Evolutionary conservation across 2,113 vertebrate genomes (phyloP), one percentile per base, ranked within the genome.

Genomic region (Syngnathus scovelli): DNA sequence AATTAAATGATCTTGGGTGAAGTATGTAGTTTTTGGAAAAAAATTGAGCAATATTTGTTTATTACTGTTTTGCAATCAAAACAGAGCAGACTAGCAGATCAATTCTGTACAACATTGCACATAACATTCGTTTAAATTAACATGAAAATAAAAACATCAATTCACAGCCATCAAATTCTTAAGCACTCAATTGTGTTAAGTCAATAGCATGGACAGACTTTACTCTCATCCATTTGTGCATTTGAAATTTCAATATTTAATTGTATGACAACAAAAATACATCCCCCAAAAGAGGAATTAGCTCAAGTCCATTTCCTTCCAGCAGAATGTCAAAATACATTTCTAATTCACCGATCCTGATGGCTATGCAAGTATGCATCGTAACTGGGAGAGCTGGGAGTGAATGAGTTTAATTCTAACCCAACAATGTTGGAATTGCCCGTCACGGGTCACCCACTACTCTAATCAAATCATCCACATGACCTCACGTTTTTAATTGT

Each of bases 251-350:
- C 44, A 43, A 23, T 23, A 15, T 23, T 62, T n/a, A 44, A 62
- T 62, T 62, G 61, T 62, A 62, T 62, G 23, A 62, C 61, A 62
- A 62, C 61, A 44, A 44, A 23, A 43, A 16, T 43, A 62, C 61
- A 44, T 23, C 61, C 21, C 37, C 61, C 61, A 61, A 62, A 27
- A 23, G 41, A 62, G 61, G 38, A 62, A 61, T 13, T 23, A 27
- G 60, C 39, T 15, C 55, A 44, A 62, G 21, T 12, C 21, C 41
- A 44, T 21, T 27, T 44, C 21, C 41, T 27, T 44, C 21, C 21
- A 44, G 41, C 61, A 44, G 41, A 62, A 44, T 44, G 61, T 44
- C 16, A 44, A 61, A 61, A 62, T 7, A 27, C 41, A 44, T 62
- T 44, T 62, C n/a, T 44, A 11, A 23, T 55, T 48, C 44, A 48